Evolutionary conservation across 1,140 invertebrate species (phyloP).

Genomic region (Ooceraea biroi): DNA sequence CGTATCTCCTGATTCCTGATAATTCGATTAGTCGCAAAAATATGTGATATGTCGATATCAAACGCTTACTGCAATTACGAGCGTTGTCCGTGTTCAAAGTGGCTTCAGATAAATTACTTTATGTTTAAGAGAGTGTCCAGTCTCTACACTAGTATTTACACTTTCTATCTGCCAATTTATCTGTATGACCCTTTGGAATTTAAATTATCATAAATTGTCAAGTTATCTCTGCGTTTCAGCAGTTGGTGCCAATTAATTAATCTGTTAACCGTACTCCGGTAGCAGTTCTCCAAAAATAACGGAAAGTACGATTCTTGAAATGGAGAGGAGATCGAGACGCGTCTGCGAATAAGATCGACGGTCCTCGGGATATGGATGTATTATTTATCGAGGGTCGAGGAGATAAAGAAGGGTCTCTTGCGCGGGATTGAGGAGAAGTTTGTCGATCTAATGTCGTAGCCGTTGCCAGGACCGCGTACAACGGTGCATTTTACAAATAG

Average conservation of each 20-base stretch:
- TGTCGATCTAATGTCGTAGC: conserved; percentile 54
- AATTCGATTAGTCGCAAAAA: too few species aligned
- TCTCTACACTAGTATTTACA: too few species aligned
- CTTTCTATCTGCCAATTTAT: neutral
- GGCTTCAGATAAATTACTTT: neutral
- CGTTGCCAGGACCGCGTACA: conserved; percentile 22
- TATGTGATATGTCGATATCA: neutral
- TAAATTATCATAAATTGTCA: neutral
- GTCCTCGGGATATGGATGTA: conserved; percentile 29
- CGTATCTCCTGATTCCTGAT: neutral
- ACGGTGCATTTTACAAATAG: conserved; percentile 73
- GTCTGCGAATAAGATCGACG: conserved; percentile 47
- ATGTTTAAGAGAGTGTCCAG: neutral
- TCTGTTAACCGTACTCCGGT: neutral
- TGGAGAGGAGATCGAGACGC: conserved; percentile 6
- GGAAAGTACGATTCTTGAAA: conserved; percentile 18
- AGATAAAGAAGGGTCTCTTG: neutral
- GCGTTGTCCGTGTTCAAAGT: neutral
- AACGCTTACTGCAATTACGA: neutral
- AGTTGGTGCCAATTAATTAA: conserved; percentile 41
- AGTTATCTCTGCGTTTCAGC: neutral
- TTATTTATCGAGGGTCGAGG: conserved; percentile 51
- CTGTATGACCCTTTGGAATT: neutral
- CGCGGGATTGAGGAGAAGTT: conserved; percentile 25
- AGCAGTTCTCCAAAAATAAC: neutral